These are phyloP conservation scores for Hippocampus kuda DNA, from an alignment of 2,797 vertebrate species.

Conservation along the genomic window DNA sequence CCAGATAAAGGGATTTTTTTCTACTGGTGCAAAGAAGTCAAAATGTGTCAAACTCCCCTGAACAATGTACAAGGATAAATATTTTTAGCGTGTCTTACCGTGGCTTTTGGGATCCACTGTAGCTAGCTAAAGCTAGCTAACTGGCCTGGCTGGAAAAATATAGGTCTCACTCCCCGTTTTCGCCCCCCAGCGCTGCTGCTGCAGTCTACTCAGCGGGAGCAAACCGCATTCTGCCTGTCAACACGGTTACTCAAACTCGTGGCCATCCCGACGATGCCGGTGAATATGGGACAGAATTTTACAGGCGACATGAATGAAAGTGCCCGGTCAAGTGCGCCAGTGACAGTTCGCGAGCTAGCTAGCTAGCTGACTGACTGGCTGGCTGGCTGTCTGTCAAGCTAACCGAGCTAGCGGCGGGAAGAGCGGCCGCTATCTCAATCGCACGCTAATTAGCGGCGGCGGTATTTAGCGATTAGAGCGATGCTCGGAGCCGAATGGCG, in stretches of 20 bases:
- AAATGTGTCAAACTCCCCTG: background rate
- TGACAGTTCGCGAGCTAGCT: conserved; percentile 33
- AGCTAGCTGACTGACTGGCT: background rate
- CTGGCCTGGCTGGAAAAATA: conserved; percentile 62
- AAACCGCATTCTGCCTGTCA: conserved; percentile 45
- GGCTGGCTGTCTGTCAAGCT: conserved; percentile 35
- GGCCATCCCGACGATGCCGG: conserved; percentile 48
- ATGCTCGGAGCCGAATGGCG: conserved; percentile 23
- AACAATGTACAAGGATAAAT: conserved; percentile 14
- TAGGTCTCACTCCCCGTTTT: conserved; percentile 51
- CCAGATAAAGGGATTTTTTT: background rate
- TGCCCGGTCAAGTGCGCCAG: conserved; percentile 22
- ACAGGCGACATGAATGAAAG: conserved; percentile 42
- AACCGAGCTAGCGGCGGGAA: conserved; percentile 21
- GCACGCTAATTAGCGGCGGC: conserved; percentile 42
- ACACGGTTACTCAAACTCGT: conserved; percentile 34
- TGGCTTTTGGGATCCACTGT: conserved; percentile 69
- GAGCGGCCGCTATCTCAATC: conserved; percentile 31
- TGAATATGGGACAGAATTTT: conserved; percentile 31
- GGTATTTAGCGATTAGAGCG: conserved; percentile 51
- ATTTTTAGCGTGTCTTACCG: conserved; percentile 64
- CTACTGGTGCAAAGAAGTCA: background rate
- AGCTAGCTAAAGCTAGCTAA: conserved; percentile 71
- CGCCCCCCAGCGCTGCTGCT: conserved; percentile 24
- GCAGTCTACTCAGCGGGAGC: conserved; percentile 55